These are phyloP conservation scores for Oceanodroma tethys DNA, from an alignment of 2,113 vertebrate species.

Conservation along the genomic window DNA sequence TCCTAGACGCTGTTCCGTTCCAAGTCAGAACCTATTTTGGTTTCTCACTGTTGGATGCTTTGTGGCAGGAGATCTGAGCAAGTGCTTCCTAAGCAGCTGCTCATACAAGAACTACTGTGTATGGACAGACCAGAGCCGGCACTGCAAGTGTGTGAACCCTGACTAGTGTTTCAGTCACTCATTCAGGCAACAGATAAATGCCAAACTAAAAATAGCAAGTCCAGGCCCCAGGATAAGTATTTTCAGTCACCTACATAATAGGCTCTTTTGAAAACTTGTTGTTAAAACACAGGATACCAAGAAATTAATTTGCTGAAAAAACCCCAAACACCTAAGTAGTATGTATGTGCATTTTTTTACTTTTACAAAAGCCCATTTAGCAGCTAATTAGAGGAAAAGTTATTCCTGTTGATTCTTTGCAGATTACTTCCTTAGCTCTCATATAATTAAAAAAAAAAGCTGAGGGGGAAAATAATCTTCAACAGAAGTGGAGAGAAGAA, in stretches of 20 bases:
- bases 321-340: neutral
- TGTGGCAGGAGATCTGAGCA: slow-evolving; percentile 1
- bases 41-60: neutral
- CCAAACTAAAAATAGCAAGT: slow-evolving; percentile 52
- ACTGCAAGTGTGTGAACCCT: slow-evolving; percentile 8
- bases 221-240: neutral
- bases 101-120: slow-evolving; percentile 30
- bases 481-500: neutral
- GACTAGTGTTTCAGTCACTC: slow-evolving; percentile 43
- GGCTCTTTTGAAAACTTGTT: neutral
- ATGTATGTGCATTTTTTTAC: neutral
- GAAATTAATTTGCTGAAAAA: neutral
- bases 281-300: neutral
- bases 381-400: neutral
- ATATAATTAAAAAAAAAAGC: neutral
- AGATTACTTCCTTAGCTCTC: neutral
- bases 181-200: slow-evolving; percentile 37
- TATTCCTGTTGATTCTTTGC: neutral
- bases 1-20: neutral
- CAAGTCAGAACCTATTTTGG: slow-evolving; percentile 17
- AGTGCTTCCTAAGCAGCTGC: slow-evolving; percentile 52
- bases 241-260: neutral
- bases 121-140: neutral
- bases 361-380: neutral
- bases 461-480: neutral